A percentile compares a stretch with the other conserved stretches of the same genome.
These are phyloP conservation scores for Sisyra nigra DNA, from an alignment of 2,888 invertebrate genomes.

Conservation along the genomic window DNA sequence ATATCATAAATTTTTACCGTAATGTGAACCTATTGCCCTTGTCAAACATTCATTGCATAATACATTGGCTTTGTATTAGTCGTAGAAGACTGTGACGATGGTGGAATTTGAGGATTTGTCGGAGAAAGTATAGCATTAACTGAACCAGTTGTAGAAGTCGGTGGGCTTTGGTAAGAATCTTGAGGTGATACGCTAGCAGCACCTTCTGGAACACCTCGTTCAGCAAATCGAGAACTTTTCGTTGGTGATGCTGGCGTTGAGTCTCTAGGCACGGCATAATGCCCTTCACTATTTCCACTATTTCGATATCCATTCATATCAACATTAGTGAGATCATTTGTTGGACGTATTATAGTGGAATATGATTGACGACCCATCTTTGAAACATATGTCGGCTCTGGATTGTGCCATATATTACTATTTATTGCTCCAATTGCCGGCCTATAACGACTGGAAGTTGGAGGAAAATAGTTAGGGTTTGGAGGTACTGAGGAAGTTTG, in stretches of 20 bases:
- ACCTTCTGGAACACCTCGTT: constrained; percentile 59
- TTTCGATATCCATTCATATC: constrained; percentile 21
- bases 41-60: constrained; percentile 81
- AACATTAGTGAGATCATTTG: constrained; percentile 19
- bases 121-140: constrained; percentile 27
- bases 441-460: constrained; percentile 15
- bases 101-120: constrained; percentile 32
- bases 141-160: constrained; percentile 21
- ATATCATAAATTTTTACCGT: constrained; percentile 16
- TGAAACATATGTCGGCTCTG: constrained; percentile 19
- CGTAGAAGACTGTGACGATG: constrained; percentile 17
- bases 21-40: constrained; percentile 37
- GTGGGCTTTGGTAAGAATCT: constrained; percentile 29
- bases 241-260: constrained; percentile 38
- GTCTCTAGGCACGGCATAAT: constrained; percentile 17
- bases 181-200: constrained; percentile 54
- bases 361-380: constrained; percentile 23
- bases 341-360: constrained; percentile 3
- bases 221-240: constrained; percentile 30
- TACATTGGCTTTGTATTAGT: constrained; percentile 39
- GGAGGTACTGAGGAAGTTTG: constrained; percentile 23
- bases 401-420: constrained; percentile 17
- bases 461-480: constrained; percentile 9
- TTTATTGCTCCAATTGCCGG: constrained; percentile 18
- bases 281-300: constrained; percentile 16